phyloP scores from a whole-genome alignment of 2,113 vertebrate species.

The Tor tambroides region DNA sequence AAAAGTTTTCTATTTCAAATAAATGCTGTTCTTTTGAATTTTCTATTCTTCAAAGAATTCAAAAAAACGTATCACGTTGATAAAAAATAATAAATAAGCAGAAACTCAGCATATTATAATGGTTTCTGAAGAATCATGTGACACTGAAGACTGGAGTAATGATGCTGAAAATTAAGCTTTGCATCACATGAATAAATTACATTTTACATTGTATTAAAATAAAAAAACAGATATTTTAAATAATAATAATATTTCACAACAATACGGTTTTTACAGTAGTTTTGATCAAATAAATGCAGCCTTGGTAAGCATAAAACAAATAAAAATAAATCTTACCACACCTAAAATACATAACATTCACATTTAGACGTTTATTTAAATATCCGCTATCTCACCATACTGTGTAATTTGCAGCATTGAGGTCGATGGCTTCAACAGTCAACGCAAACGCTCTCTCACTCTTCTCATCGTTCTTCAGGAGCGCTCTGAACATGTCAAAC shows the following conservation, averaged over 20 bases:
- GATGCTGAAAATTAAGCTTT: background rate
- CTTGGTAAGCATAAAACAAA: background rate
- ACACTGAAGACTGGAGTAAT: background rate
- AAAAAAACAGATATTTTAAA: background rate
- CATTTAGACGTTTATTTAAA: background rate
- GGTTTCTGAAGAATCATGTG: background rate
- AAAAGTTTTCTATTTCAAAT: background rate
- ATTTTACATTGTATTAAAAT: background rate
- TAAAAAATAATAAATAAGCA: background rate
- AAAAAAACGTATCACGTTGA: background rate
- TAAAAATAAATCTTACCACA: background rate
- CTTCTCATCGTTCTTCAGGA: slow-evolving; percentile 91
- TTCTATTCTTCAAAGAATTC: background rate
- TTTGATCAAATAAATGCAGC: background rate
- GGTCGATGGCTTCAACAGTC: slow-evolving; percentile 92
- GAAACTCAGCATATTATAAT: background rate
- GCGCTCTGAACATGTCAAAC: slow-evolving; percentile 94
- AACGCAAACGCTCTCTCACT: slow-evolving; percentile 92
- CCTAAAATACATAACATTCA: no score
- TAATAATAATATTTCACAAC: background rate
- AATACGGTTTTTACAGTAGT: background rate
- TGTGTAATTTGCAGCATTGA: slow-evolving; percentile 98
- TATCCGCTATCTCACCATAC: slow-evolving; percentile 84
- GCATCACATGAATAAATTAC: background rate
- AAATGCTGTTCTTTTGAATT: background rate